Percentiles rank a stretch among this genome's conserved stretches.
Evolutionary conservation across 2,797 vertebrate species (phyloP).

Genomic region (Liasis olivaceus): DNA sequence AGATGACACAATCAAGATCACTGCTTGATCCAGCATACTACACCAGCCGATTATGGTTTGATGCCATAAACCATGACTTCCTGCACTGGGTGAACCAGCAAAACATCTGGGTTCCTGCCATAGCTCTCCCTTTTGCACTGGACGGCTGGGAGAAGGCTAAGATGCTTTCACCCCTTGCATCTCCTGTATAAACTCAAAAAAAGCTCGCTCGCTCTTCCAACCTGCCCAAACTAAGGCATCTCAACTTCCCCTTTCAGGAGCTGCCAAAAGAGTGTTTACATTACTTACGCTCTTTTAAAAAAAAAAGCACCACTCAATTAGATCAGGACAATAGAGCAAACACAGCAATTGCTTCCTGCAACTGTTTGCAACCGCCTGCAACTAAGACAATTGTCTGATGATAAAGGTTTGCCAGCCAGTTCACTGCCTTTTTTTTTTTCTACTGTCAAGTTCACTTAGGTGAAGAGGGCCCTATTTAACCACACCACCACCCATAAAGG

Average conservation of each 20-base stretch:
- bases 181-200: background rate
- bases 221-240: background rate
- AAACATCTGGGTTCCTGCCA: too few species aligned
- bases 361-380: slow-evolving; percentile 57
- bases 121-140: too few species aligned
- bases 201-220: background rate
- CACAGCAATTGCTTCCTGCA: slow-evolving; percentile 64
- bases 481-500: slow-evolving; percentile 36
- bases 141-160: too few species aligned
- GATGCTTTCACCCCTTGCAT: background rate
- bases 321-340: slow-evolving; percentile 44
- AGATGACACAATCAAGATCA: too few species aligned
- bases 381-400: slow-evolving; percentile 35
- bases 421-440: slow-evolving; percentile 61
- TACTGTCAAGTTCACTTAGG: slow-evolving; percentile 59
- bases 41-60: too few species aligned
- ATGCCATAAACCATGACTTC: too few species aligned
- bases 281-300: slow-evolving; percentile 37
- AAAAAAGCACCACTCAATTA: slow-evolving; percentile 51
- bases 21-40: too few species aligned
- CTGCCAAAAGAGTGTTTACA: slow-evolving; percentile 44
- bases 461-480: slow-evolving; percentile 47
- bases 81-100: too few species aligned
- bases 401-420: slow-evolving; percentile 55
- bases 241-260: background rate